A percentile compares a stretch with the other conserved stretches of the same genome.
Conservation (phyloP, 2,113 vertebrate genomes). For the Neomonachus schauinslandi region DNA sequence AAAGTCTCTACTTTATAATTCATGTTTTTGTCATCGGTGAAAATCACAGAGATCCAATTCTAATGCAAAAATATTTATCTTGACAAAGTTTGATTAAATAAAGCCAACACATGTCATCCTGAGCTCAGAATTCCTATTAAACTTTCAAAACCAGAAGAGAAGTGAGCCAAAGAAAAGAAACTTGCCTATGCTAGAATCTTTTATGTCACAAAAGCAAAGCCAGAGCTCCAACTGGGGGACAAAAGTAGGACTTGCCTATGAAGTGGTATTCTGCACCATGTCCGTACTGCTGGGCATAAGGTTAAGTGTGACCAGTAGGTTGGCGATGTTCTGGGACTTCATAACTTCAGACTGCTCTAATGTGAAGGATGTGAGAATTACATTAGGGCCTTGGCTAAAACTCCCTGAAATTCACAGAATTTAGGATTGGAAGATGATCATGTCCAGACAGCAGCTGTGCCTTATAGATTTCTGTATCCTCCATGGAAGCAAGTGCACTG, state of each 20-base stretch:
- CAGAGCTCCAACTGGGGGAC: not conserved
- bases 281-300: not conserved
- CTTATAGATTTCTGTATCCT: not conserved
- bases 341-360: not conserved
- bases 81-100: conserved; percentile 45
- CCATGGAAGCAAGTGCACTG: not conserved
- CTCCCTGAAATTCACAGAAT: conserved; percentile 19
- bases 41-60: conserved; percentile 59
- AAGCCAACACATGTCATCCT: conserved; percentile 33
- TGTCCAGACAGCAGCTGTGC: conserved; percentile 50
- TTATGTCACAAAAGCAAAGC: conserved; percentile 30
- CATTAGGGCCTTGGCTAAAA: not conserved
- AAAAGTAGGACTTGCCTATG: not conserved
- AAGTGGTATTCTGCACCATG: not conserved
- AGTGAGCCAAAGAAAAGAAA: conserved; percentile 39
- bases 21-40: conserved; percentile 53
- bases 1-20: conserved; percentile 68
- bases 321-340: not conserved
- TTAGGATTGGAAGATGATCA: not conserved
- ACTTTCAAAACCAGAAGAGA: conserved; percentile 49
- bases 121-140: conserved; percentile 41
- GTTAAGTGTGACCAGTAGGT: not conserved
- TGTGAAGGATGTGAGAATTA: conserved; percentile 13
- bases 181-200: not conserved
- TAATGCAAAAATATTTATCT: conserved; percentile 72